phyloP scores from a whole-genome alignment of 2,888 invertebrate genomes.

The Branchellion lobata region DNA sequence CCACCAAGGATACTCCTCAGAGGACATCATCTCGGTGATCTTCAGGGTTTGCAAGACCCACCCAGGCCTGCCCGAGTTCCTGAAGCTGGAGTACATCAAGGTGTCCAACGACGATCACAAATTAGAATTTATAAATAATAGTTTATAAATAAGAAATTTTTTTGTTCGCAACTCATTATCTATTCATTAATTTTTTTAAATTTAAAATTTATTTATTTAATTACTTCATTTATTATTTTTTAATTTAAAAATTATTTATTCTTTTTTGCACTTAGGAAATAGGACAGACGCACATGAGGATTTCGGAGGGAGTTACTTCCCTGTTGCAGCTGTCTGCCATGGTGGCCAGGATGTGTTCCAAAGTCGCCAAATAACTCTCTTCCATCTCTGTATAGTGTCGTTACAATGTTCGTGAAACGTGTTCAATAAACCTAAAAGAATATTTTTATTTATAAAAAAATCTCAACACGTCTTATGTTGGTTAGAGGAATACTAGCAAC shows the following conservation, averaged over 20 bases:
- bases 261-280: conserved; percentile 72
- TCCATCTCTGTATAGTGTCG: conserved; percentile 1
- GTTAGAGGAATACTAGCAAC: too few relatives aligned
- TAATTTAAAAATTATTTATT: conserved; percentile 27
- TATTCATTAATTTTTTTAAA: too few relatives aligned
- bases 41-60: conserved; percentile 89
- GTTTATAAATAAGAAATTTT: too few relatives aligned
- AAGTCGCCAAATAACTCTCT: not conserved
- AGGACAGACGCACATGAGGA: conserved; percentile 83
- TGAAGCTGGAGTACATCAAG: conserved; percentile 81
- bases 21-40: conserved; percentile 91
- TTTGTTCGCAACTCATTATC: too few relatives aligned
- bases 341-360: conserved; percentile 76
- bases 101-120: conserved; percentile 64
- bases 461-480: too few relatives aligned
- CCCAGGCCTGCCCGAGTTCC: conserved; percentile 72
- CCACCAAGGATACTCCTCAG: conserved; percentile 87
- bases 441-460: too few relatives aligned
- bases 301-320: conserved; percentile 82
- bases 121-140: not conserved
- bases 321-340: conserved; percentile 87
- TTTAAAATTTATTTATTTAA: not conserved
- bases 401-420: too few relatives aligned
- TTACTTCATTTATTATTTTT: conserved; percentile 16
- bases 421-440: too few relatives aligned